Base-by-base conservation (phyloP, 2,888 invertebrate species). In the Eumerus sabulonum region DNA sequence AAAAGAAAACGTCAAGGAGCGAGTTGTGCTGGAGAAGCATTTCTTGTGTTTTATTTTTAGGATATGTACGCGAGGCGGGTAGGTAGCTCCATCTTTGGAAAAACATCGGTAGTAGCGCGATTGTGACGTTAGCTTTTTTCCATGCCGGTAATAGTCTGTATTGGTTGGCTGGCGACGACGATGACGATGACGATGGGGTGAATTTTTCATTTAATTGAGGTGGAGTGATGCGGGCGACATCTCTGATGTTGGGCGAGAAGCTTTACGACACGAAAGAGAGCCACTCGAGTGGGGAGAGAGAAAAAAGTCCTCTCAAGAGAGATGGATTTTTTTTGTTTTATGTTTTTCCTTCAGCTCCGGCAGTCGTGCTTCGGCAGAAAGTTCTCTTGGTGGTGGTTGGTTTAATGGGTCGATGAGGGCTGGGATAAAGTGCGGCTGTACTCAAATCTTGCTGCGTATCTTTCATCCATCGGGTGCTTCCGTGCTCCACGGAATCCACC, bases 61-160 rank as follows among this genome's bases (percentile, higher is more conserved):
- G 59, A 73, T 67, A 73, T 53, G 67, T 57, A 59, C 47, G 57
- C 36, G 67, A 60, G n/a, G 47, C 53, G 27, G 84, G 82, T 72
- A 71, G 57, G 44, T 82, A 77, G 83, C 85, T 84, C 85, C 85
- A 85, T 85, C 85, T 85, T 84, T 84, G 83, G 82, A 82, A 83
- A 83, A 82, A 51, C 42, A 4, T 11, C 9, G 27, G 82, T 57
- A 77, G 53, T 76, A 76, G 76, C 70, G 70, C 59, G 48, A 63
- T 74, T 68, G 76, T 83, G 84, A 83, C 84, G 83, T 83, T 83
- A 84, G 85, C 85, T 85, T 85, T 84, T 71, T 67, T 70, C 27
- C 27, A 7, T 27, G 27, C 27, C 27, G 27, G 27, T 7, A 27
- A 27, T 27, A 27, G 27, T 27, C 27, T 7, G 27, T 27, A 27